Conservation (phyloP, 2,888 invertebrate genomes). For the Atrina japonica region DNA sequence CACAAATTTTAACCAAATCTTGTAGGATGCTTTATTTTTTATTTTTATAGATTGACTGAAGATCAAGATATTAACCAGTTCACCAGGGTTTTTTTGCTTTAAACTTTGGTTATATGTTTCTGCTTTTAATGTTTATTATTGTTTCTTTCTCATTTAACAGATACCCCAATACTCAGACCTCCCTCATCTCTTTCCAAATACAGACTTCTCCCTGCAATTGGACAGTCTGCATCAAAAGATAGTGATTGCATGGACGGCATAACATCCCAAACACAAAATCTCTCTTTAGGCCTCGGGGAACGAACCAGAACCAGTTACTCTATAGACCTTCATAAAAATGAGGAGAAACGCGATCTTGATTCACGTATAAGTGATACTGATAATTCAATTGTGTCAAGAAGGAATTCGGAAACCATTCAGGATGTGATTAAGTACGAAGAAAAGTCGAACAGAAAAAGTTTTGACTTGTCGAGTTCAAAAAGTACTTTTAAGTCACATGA, state of each 20-base stretch:
- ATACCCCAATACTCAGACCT: constrained; percentile 47
- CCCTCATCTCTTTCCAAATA: constrained; percentile 61
- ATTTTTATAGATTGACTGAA: too few species aligned
- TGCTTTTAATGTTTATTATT: neutral
- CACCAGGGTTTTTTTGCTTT: too few species aligned
- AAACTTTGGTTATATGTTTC: too few species aligned
- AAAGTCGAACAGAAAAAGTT: too few species aligned
- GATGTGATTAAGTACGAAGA: too few species aligned
- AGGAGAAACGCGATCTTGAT: neutral
- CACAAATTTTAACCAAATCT: too few species aligned
- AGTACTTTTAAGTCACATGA: constrained; percentile 37
- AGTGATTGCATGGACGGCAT: constrained; percentile 1
- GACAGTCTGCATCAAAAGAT: constrained; percentile 21
- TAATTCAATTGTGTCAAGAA: too few species aligned
- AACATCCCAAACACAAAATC: constrained; percentile 19
- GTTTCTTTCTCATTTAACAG: constrained; percentile 1
- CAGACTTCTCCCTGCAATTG: constrained; percentile 66
- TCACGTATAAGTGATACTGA: too few species aligned
- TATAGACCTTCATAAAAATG: constrained; percentile 24
- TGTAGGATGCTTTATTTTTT: too few species aligned
- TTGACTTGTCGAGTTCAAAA: too few species aligned
- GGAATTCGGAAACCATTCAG: too few species aligned
- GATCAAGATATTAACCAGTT: too few species aligned
- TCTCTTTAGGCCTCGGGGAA: constrained; percentile 22
- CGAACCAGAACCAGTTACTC: constrained; percentile 22